Evolutionary conservation across 2,797 vertebrate species (phyloP), one percentile per base, ranked within the genome.

Genomic region (Tokudaia muenninki): DNA sequence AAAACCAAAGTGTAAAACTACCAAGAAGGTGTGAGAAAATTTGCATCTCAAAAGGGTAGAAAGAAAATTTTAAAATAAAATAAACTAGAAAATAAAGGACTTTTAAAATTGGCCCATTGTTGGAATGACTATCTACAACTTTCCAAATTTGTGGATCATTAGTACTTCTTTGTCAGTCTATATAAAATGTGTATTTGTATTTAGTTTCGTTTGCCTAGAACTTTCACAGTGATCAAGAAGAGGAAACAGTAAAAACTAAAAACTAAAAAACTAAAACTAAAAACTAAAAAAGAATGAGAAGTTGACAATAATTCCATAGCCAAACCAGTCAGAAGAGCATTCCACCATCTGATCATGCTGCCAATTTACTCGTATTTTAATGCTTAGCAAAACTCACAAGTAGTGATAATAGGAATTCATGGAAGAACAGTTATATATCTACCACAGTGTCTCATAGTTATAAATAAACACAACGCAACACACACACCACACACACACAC

Each of bases 211-310:
- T n/a, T 84, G 70, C 3, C 1, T 90, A 86, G 24, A 7, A 47
- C 26, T 57, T 0, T 94, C 16, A 57, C 37, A 70, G 12, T 37
- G 86, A 86, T 31, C 34, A 19, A 21, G 57, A 83, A 4, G 65
- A 81, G 75, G 75, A 96, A 94, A 72, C 24, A 93, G 95, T 94
- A 59, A 87, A 59, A 88, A n/a, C 9, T 16, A 84, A 59, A 50
- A 2, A 89, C 41, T 41, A 41, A 41, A 41, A 41, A 41, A 41
- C 41, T 41, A 87, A 59, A 88, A n/a, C 9, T 94, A 59, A 87
- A 59, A 88, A n/a, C 9, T 16, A 84, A 59, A 50, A 2, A 89
- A 52, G 50, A 52, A 52, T 52, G 50, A 52, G 50, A 52, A 10
- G 50, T 52, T 52, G 47, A n/a, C 3, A 92, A 31, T 90, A 80